phyloP scores from a whole-genome alignment of 2,113 vertebrate genomes.

The Mixornis gularis region DNA sequence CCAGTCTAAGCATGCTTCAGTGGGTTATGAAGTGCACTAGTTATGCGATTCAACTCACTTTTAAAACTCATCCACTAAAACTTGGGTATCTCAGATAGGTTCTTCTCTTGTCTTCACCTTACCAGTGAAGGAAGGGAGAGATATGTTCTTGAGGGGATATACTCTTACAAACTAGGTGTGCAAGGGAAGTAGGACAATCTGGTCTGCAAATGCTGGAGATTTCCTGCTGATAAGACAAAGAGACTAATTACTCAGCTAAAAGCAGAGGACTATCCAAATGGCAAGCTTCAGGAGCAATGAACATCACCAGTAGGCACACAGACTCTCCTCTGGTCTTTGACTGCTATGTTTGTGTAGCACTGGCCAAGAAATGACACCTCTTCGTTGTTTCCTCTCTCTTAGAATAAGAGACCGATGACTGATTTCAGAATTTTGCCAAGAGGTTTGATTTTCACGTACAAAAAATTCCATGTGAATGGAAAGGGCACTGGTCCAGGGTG shows the following conservation, averaged over 20 bases:
- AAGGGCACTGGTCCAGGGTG: background rate
- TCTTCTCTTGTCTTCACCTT: background rate
- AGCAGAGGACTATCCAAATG: background rate
- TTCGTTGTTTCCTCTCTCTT: background rate
- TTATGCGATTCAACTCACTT: background rate
- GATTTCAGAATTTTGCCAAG: background rate
- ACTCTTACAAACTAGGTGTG: background rate
- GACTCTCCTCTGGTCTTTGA: background rate
- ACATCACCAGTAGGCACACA: background rate
- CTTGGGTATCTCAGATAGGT: background rate
- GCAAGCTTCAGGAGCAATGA: background rate
- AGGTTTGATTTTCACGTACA: background rate
- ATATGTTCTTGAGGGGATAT: background rate
- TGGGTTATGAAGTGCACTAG: background rate
- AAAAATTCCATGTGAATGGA: background rate
- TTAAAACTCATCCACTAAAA: background rate
- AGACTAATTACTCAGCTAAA: background rate
- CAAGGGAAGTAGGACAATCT: background rate
- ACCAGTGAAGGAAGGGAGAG: background rate
- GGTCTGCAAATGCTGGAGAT: background rate
- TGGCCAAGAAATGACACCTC: background rate
- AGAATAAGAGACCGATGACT: background rate
- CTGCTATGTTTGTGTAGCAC: background rate
- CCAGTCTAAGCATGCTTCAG: background rate
- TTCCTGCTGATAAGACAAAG: background rate